phyloP scores from a whole-genome alignment of 2,797 vertebrate genomes.

The Sardinella longiceps region DNA sequence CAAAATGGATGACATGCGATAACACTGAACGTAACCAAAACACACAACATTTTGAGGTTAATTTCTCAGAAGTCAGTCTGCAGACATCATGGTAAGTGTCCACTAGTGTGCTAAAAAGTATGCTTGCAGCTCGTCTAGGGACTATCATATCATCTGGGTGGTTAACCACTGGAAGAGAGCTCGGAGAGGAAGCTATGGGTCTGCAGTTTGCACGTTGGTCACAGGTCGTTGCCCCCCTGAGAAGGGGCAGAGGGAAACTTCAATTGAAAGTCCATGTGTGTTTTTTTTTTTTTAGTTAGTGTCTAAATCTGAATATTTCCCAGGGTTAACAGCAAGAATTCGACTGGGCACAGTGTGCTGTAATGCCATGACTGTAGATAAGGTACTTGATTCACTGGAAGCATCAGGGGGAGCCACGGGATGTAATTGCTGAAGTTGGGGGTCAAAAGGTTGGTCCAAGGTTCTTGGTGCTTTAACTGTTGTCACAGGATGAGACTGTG shows the following conservation, averaged over 20 bases:
- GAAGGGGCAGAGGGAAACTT: conserved; percentile 68
- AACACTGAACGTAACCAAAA: too few species aligned
- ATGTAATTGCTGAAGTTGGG: not conserved
- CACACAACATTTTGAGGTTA: too few species aligned
- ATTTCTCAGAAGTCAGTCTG: conserved; percentile 65
- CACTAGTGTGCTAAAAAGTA: conserved; percentile 81
- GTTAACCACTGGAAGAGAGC: conserved; percentile 64
- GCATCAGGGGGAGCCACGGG: not conserved
- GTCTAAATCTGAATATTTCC: conserved; percentile 67
- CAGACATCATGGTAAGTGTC: conserved; percentile 85
- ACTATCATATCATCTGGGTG: conserved; percentile 47
- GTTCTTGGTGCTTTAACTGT: conserved; percentile 61
- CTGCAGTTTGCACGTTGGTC: not conserved
- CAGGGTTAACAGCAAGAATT: conserved; percentile 61
- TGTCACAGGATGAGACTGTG: conserved; percentile 46
- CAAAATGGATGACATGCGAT: too few species aligned
- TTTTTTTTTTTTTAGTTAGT: conserved; percentile 74
- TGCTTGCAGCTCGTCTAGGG: conserved; percentile 73
- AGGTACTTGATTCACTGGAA: conserved; percentile 25
- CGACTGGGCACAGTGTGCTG: conserved; percentile 72
- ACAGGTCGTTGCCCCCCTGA: conserved; percentile 39
- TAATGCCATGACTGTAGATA: conserved; percentile 76
- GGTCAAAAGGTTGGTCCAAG: conserved; percentile 57
- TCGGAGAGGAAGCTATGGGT: not conserved
- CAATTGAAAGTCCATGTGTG: conserved; percentile 57